Conservation (phyloP, 2,113 vertebrate species). For the Heterochromis multidens region DNA sequence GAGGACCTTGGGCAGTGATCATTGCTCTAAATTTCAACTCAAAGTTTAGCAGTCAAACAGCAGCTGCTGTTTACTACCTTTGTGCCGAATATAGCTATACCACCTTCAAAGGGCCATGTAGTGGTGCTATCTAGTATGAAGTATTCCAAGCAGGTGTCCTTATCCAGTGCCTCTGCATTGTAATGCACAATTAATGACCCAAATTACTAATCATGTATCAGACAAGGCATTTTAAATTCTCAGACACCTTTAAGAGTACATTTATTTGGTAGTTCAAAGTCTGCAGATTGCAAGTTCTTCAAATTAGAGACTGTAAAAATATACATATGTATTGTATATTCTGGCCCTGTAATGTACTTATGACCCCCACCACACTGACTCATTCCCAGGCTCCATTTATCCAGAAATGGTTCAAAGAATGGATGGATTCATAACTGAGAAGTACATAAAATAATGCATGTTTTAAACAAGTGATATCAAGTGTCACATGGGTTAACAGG, state of each 20-base stretch:
- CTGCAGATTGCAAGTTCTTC: background rate
- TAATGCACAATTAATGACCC: conserved; percentile 65
- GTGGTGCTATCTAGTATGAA: conserved; percentile 21
- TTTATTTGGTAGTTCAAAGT: background rate
- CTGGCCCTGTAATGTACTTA: background rate
- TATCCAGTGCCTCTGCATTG: conserved; percentile 25
- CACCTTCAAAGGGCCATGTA: conserved; percentile 28
- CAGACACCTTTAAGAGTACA: conserved; percentile 27
- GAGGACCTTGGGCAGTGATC: background rate
- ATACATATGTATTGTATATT: background rate
- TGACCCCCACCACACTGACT: background rate
- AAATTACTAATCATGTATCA: conserved; percentile 16
- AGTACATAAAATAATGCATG: background rate
- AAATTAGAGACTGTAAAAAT: background rate
- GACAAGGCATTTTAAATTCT: conserved; percentile 34
- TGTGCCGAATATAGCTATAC: conserved; percentile 38
- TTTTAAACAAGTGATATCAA: background rate
- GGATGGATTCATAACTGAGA: background rate
- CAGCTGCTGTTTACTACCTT: conserved; percentile 33
- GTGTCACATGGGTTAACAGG: background rate
- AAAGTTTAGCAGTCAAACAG: conserved; percentile 47
- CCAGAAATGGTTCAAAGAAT: background rate
- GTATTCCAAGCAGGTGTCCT: conserved; percentile 47
- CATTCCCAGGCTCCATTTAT: background rate
- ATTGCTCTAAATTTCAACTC: conserved; percentile 34